A percentile compares a stretch with the other conserved stretches of the same genome.
These are phyloP conservation scores for Drosophila ezoana DNA, from an alignment of 2,888 invertebrate species.

Conservation along the genomic window DNA sequence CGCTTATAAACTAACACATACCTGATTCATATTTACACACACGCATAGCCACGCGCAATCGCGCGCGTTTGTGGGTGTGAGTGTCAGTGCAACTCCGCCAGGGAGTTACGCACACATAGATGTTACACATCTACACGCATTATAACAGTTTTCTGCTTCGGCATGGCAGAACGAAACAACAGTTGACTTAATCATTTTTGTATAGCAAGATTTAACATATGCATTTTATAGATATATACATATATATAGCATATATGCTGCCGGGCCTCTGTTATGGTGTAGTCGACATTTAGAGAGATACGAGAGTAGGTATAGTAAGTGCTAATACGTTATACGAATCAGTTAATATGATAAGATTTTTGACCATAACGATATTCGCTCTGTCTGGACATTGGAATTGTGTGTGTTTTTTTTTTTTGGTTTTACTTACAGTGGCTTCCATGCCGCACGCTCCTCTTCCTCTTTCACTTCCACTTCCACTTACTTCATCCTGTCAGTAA, in stretches of 20 bases:
- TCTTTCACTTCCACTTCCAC: background rate
- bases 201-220: constrained; percentile 37
- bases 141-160: constrained; percentile 28
- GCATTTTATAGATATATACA: constrained; percentile 24
- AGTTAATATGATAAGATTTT: constrained; percentile 48
- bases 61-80: background rate
- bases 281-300: constrained; percentile 48
- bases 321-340: constrained; percentile 43
- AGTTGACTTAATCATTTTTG: constrained; percentile 65
- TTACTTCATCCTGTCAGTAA: constrained; percentile 16
- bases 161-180: constrained; percentile 61
- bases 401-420: constrained; percentile 43
- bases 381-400: constrained; percentile 54
- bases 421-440: constrained; percentile 83
- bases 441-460: constrained; percentile 73
- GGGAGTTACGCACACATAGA: constrained; percentile 39
- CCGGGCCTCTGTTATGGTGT: constrained; percentile 16
- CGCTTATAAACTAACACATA: constrained; percentile 71
- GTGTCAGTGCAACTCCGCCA: constrained; percentile 48
- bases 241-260: constrained; percentile 25
- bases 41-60: background rate
- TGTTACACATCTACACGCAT: constrained; percentile 37
- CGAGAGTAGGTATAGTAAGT: constrained; percentile 54
- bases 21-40: constrained; percentile 39
- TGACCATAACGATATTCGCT: constrained; percentile 46